Conservation (phyloP, 2,888 invertebrate genomes). For the Mythimna albipuncta region DNA sequence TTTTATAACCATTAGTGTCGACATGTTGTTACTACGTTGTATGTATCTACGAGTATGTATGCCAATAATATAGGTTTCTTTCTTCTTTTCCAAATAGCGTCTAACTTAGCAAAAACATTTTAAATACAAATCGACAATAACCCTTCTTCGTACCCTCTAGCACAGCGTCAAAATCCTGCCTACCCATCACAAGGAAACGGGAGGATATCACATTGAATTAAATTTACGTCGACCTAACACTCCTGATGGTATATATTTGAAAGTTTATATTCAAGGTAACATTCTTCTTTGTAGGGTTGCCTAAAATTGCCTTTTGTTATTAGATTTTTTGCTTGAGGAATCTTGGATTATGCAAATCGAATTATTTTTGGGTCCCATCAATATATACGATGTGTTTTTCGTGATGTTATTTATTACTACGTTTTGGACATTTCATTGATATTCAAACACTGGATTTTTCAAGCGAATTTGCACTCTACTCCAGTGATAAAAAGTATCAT, state of each 20-base stretch:
- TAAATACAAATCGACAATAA: constrained; percentile 8
- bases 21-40: too few species aligned
- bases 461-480: too few species aligned
- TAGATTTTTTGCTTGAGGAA: not conserved
- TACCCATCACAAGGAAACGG: constrained; percentile 10
- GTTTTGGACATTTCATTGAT: not conserved
- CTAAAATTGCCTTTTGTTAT: not conserved
- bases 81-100: constrained; percentile 3
- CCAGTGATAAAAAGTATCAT: too few species aligned
- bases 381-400: not conserved
- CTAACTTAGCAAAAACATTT: not conserved
- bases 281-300: constrained; percentile 46
- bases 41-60: too few species aligned
- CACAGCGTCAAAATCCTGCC: not conserved
- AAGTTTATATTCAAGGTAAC: constrained; percentile 56
- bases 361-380: not conserved
- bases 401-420: not conserved
- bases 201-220: constrained; percentile 50
- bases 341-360: not conserved
- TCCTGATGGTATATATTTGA: constrained; percentile 45
- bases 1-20: too few species aligned
- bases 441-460: too few species aligned
- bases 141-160: not conserved
- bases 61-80: too few species aligned
- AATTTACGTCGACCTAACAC: constrained; percentile 47